Conservation (phyloP, 2,113 vertebrate genomes). For the Brachyhypopomus gauderio region DNA sequence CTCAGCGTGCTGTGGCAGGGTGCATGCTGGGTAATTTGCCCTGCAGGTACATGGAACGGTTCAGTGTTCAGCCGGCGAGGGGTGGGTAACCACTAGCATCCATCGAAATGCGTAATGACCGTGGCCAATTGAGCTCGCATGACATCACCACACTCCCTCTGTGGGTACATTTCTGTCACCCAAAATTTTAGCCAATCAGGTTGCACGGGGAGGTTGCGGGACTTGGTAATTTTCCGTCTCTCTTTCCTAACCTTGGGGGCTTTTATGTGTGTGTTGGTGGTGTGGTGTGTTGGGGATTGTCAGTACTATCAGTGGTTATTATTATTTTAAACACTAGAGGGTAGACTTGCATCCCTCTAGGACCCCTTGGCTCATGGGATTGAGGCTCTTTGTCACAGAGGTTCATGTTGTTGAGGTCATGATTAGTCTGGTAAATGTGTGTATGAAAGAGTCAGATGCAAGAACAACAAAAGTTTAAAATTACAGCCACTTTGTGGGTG, state of each 20-base stretch:
- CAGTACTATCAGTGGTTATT: background rate
- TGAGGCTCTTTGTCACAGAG: background rate
- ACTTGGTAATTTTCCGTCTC: background rate
- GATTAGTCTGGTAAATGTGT: conserved; percentile 5
- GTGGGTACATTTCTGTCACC: background rate
- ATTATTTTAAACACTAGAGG: conserved; percentile 56
- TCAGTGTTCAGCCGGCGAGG: conserved; percentile 23
- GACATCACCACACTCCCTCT: background rate
- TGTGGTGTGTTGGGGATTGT: background rate
- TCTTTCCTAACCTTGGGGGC: background rate
- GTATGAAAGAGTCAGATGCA: background rate
- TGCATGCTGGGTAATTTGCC: conserved; percentile 65
- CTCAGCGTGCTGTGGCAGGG: conserved; percentile 45
- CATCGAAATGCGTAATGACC: background rate
- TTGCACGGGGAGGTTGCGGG: background rate
- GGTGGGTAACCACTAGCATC: conserved; percentile 14
- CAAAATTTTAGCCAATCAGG: background rate
- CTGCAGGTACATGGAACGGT: conserved; percentile 55
- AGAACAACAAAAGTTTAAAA: background rate
- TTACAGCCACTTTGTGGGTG: background rate
- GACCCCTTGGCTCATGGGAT: background rate
- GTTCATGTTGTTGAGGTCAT: conserved; percentile 1
- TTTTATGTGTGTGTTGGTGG: background rate
- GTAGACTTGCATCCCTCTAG: conserved; percentile 56
- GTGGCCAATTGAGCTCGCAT: background rate